phyloP scores from a whole-genome alignment of 1,140 invertebrate species.

The Diabrotica undecimpunctata region DNA sequence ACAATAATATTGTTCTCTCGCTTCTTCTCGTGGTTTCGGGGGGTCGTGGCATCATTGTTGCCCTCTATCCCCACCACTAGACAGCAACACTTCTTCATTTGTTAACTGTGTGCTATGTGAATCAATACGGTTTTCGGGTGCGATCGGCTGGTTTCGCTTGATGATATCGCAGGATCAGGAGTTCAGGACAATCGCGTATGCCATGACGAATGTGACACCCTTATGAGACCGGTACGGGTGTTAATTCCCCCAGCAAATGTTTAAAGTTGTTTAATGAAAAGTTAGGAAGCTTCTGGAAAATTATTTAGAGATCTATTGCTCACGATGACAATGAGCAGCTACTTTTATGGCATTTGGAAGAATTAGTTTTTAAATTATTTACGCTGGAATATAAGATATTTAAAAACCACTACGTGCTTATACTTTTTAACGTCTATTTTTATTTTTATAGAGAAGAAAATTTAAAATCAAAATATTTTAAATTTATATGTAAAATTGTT shows the following conservation, averaged over 20 bases:
- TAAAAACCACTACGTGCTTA: too few species aligned
- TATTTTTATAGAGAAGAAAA: too few species aligned
- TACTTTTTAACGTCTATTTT: too few species aligned
- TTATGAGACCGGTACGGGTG: background rate
- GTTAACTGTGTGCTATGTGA: conserved; percentile 17
- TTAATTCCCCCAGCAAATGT: conserved; percentile 8
- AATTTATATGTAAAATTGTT: too few species aligned
- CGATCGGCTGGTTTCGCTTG: conserved; percentile 12
- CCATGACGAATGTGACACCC: conserved; percentile 22
- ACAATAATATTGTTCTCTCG: background rate
- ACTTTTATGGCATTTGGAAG: too few species aligned
- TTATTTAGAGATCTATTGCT: too few species aligned
- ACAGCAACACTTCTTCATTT: conserved; percentile 20
- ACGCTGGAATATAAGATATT: too few species aligned
- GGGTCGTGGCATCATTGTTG: conserved; percentile 12
- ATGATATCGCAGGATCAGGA: conserved; percentile 24
- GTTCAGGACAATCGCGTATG: conserved; percentile 23
- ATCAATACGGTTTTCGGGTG: conserved; percentile 22
- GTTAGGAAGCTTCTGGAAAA: too few species aligned
- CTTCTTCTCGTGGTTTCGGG: background rate
- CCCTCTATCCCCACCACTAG: conserved; percentile 12
- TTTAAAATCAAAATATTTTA: too few species aligned
- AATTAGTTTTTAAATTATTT: too few species aligned
- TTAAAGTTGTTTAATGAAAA: background rate
- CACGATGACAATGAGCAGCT: too few species aligned